Conservation (phyloP, 2,113 vertebrate genomes). For the Heterochromis multidens region DNA sequence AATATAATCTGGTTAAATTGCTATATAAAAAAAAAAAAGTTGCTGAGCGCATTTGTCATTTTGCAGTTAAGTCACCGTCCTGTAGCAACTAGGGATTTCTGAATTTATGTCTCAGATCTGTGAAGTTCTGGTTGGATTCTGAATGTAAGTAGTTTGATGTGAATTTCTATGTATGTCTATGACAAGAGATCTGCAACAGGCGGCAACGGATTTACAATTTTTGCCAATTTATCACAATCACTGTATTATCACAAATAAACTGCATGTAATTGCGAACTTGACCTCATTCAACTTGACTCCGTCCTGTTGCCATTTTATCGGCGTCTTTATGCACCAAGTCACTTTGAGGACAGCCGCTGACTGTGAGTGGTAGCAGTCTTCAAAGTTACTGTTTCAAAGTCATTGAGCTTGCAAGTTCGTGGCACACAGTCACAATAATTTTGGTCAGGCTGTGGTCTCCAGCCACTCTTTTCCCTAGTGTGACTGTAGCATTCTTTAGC, state of each 20-base stretch:
- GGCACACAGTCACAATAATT: fast-evolving
- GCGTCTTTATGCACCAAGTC: background rate
- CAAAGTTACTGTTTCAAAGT: background rate
- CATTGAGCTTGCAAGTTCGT: fast-evolving
- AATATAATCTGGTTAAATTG: background rate
- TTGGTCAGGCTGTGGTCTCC: background rate
- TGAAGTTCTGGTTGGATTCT: background rate
- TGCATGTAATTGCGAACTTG: background rate
- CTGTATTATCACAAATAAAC: background rate
- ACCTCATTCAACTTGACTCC: background rate
- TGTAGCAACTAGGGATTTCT: background rate
- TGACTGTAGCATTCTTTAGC: background rate
- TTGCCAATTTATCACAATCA: background rate
- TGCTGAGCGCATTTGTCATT: too few relatives aligned
- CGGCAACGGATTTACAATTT: background rate
- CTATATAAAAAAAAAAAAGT: too few relatives aligned
- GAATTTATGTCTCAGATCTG: background rate
- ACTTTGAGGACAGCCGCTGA: background rate
- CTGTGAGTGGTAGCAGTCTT: too few relatives aligned
- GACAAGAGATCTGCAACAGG: background rate
- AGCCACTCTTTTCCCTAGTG: background rate
- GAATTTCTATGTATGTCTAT: background rate
- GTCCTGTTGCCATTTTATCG: background rate
- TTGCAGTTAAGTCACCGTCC: too few relatives aligned
- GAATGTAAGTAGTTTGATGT: background rate